Base-by-base conservation (phyloP, 1,140 invertebrate genomes). In the Drosophila nikananu region DNA sequence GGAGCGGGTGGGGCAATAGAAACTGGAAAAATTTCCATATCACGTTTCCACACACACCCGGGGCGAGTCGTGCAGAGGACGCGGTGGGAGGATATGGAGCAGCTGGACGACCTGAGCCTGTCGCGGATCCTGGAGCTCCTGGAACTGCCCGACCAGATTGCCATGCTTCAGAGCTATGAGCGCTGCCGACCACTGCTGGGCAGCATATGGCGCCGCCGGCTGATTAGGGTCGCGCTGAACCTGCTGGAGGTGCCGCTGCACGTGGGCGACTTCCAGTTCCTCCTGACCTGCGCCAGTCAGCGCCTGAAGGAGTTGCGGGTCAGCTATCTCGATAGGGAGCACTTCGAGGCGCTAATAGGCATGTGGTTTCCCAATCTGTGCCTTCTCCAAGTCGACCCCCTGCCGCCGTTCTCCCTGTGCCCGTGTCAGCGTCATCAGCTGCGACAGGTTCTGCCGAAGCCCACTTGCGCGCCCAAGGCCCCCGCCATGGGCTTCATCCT, bases 101-200 rank as follows among this genome's bases (percentile, higher is more conserved):
- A 58, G 19, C 49, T 86, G 51, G 83, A 82, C 32, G 86, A 90
- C 59, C 71, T 86, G 37, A 80, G 86, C 48, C 83, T 89, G 67
- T 35, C 19, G 51, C 44, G 54, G 30, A 83, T 91, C 52, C 51
- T 91, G 23, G n/a, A 52, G 9, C 72, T 66, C 10, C 39, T 91
- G 8, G 15, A 30, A 1, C 52, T 86, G 21, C 42, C 77, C 46
- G 83, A 91, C 55, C 82, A 86, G 61, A 49, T 87, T 46, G 55
- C 74, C 15, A 78, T 87, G 84, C 59, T 89, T 54, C 68, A 89
- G 42, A 55, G 62, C 59, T 62, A 72, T 25, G 63, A 65, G 8
- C 66, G 68, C 3, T 89, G 77, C 12, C 65, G 67, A 3, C 23
- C 27, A 8, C 54, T 91, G 19, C 86, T 93, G 35, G 48, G 64